Evolutionary conservation across 2,888 invertebrate genomes (phyloP).

Genomic region (Zeuzera pyrina): DNA sequence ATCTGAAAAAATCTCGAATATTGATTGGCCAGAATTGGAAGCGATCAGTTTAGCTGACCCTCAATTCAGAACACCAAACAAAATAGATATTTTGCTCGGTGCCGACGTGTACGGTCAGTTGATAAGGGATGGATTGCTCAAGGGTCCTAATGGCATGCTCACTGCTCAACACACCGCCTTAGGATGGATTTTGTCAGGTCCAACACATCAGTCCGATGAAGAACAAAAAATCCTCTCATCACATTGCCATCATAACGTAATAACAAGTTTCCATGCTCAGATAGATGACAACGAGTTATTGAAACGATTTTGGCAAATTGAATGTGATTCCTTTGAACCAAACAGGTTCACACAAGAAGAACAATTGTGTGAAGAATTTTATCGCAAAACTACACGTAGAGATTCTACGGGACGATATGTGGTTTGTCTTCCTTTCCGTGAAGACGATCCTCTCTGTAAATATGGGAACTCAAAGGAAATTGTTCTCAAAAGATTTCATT

Average conservation of each 20-base stretch:
- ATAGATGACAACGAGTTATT: constrained; percentile 15
- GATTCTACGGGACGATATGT: constrained; percentile 9
- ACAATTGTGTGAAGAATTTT: constrained; percentile 9
- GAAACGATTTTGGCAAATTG: constrained; percentile 12
- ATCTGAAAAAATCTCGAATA: neutral
- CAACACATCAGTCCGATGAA: too few species aligned
- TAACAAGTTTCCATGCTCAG: constrained; percentile 10
- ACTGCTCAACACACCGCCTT: constrained; percentile 13
- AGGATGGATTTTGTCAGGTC: constrained; percentile 19
- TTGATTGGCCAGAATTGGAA: constrained; percentile 13
- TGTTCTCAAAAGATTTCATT: neutral
- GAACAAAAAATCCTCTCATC: too few species aligned
- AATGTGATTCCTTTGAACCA: constrained; percentile 4
- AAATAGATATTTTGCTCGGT: constrained; percentile 15
- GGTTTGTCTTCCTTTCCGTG: constrained; percentile 11
- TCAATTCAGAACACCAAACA: constrained; percentile 9
- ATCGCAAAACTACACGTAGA: constrained; percentile 7
- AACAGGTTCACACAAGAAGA: constrained; percentile 7
- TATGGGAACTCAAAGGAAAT: constrained; percentile 6
- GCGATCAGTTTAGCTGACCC: constrained; percentile 16
- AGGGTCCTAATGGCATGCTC: constrained; percentile 5
- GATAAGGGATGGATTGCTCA: constrained; percentile 9
- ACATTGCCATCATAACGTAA: too few species aligned
- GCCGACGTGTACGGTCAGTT: constrained; percentile 13
- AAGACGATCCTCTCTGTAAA: constrained; percentile 8